Base-by-base conservation (phyloP, 1,140 invertebrate genomes). In the Aphis gossypii region DNA sequence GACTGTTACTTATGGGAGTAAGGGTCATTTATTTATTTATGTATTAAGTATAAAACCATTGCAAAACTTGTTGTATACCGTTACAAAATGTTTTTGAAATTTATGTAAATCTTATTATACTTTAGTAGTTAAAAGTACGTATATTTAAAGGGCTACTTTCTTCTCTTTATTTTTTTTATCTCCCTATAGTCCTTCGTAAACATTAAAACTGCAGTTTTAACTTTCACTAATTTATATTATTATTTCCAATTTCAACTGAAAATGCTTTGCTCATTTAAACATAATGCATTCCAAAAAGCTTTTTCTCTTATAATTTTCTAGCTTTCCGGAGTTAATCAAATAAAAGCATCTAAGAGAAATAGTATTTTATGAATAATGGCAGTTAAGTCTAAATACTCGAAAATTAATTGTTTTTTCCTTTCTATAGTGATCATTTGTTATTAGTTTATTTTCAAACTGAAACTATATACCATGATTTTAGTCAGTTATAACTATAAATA, bases 351-450 rank as follows among this genome's bases (percentile, higher is more conserved):
- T 8, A 25, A 90, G 35, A 60, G 35, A 60, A 87, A 87, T 48
- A 44, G 23, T 54, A 23, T 41, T 60, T 90, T 60, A 41, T n/a
- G 35, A n/a, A 20, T 56, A 60, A 48, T 90, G 88, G 51, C 38
- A 25, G 11, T 60, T 11, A 54, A 54, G 88, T 56, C 35, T 41
- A 60, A 41, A 90, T 54, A 23, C n/a, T 60, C n/a, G 2, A 90
- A 25, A 90, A 90, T 90, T 44, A 90, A 90, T 90, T 90, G 1
- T 41, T 90, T 44, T 44, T 90, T 30, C 44, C 41, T 60, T 60
- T 90, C 23, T 6, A 6, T 38, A 56, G 21, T 7, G 51, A 5
- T 41, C 38, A 18, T 56, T 56, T 38, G 35, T 90, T 51, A 56
- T 89, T 60, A 89, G 30, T n/a, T 60, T 56, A 68, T 68, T 68